A percentile compares a stretch with the other conserved stretches of the same genome.
phyloP scores from a whole-genome alignment of 2,797 vertebrate species.

The Podarcis lilfordi region DNA sequence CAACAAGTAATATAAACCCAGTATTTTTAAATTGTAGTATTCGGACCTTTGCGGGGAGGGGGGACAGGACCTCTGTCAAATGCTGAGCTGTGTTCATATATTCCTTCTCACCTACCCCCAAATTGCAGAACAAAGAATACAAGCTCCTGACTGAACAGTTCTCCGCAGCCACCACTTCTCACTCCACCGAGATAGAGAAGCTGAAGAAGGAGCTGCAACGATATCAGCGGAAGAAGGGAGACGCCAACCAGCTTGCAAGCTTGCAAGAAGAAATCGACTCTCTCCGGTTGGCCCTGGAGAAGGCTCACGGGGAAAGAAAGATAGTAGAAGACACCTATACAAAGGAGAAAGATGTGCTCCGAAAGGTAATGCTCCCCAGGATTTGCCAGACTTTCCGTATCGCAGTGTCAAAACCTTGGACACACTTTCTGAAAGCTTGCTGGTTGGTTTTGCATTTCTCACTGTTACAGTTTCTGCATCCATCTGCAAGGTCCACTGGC shows the following conservation, averaged over 20 bases:
- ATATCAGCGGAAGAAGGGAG: slow-evolving; percentile 71
- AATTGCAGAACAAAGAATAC: slow-evolving; percentile 86
- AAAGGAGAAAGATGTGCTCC: slow-evolving; percentile 82
- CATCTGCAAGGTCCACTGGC: not conserved
- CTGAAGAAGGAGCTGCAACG: slow-evolving; percentile 87
- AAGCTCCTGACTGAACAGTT: slow-evolving; percentile 85
- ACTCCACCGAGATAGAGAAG: slow-evolving; percentile 82
- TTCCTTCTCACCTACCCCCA: not conserved
- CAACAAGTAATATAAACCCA: fast-evolving
- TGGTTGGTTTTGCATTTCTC: not conserved
- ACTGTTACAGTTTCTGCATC: not conserved
- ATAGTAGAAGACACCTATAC: slow-evolving; percentile 81
- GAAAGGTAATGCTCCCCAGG: slow-evolving; percentile 75
- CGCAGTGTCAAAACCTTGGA: not conserved
- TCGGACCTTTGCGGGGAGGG: not conserved
- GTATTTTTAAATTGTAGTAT: fast-evolving
- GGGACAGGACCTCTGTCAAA: not conserved
- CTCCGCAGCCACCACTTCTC: slow-evolving; percentile 43
- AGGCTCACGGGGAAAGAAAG: slow-evolving; percentile 76
- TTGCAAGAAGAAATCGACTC: slow-evolving; percentile 86
- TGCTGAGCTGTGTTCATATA: not conserved
- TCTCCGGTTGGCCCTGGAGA: slow-evolving; percentile 83
- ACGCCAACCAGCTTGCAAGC: slow-evolving; percentile 72
- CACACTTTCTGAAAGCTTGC: not conserved
- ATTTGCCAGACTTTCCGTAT: not conserved